A percentile compares a stretch with the other conserved stretches of the same genome.
Evolutionary conservation across 2,888 invertebrate genomes (phyloP).

Genomic region (Heterodera filipjevi): DNA sequence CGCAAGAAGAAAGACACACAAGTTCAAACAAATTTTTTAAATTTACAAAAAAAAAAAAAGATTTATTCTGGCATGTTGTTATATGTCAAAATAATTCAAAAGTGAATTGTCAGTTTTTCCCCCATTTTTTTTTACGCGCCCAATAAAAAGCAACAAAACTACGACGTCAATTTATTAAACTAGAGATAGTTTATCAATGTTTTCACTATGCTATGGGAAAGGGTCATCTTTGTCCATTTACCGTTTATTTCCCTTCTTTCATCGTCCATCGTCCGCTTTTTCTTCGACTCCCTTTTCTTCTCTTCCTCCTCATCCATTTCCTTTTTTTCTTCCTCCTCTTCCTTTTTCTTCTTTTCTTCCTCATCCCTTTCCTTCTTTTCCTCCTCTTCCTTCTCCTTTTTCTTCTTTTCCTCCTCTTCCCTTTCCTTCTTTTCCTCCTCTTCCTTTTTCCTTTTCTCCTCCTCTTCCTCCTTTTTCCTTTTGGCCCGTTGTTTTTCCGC

Average conservation of each 20-base stretch:
- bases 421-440: not conserved
- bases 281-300: not conserved
- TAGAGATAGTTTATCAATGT: too few relatives aligned
- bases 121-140: too few relatives aligned
- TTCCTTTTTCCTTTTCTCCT: not conserved
- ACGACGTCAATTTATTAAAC: too few relatives aligned
- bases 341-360: not conserved
- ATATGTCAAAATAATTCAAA: too few relatives aligned
- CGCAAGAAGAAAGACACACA: too few relatives aligned
- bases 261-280: not conserved
- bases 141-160: too few relatives aligned
- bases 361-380: not conserved
- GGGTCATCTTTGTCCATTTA: not conserved
- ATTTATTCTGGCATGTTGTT: too few relatives aligned
- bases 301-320: not conserved
- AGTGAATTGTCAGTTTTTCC: too few relatives aligned
- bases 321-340: not conserved
- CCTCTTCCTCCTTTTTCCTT: conserved; percentile 67
- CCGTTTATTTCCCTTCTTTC: not conserved
- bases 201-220: too few relatives aligned
- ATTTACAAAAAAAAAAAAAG: too few relatives aligned
- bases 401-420: not conserved
- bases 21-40: too few relatives aligned
- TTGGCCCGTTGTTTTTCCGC: conserved; percentile 72
- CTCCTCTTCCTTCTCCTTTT: not conserved